Conservation (phyloP, 2,797 vertebrate genomes). For the Vireo griseus region DNA sequence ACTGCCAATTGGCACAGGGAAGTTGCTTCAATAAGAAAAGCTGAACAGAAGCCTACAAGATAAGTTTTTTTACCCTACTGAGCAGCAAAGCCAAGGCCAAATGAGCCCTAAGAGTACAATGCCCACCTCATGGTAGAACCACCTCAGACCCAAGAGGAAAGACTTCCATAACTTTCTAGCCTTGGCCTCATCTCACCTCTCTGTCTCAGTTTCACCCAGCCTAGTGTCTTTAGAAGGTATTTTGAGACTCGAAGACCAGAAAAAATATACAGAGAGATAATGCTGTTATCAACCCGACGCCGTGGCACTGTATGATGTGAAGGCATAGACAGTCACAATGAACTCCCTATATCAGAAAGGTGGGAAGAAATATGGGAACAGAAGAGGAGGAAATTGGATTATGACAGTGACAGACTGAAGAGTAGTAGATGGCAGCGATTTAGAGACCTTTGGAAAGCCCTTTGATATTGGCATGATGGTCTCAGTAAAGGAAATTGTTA, state of each 20-base stretch:
- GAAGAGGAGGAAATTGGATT: background rate
- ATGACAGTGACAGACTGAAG: background rate
- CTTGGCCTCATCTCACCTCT: background rate
- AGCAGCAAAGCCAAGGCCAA: background rate
- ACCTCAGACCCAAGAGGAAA: background rate
- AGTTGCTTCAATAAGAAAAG: background rate
- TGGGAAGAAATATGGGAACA: background rate
- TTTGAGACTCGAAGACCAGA: background rate
- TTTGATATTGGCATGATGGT: background rate
- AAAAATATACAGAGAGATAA: fast-evolving
- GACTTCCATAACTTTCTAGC: background rate
- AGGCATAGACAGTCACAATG: background rate
- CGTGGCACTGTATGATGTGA: background rate
- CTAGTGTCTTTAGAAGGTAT: background rate
- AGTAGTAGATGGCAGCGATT: background rate
- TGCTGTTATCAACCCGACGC: background rate
- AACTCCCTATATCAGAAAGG: background rate
- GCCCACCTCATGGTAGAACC: background rate
- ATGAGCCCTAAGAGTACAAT: background rate
- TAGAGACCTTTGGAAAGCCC: background rate
- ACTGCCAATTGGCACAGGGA: background rate
- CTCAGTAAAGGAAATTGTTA: background rate
- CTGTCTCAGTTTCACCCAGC: background rate
- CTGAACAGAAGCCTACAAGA: background rate
- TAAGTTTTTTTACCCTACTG: background rate